Evolutionary conservation across 2,797 vertebrate species (phyloP).

Genomic region (Borostomias antarcticus): DNA sequence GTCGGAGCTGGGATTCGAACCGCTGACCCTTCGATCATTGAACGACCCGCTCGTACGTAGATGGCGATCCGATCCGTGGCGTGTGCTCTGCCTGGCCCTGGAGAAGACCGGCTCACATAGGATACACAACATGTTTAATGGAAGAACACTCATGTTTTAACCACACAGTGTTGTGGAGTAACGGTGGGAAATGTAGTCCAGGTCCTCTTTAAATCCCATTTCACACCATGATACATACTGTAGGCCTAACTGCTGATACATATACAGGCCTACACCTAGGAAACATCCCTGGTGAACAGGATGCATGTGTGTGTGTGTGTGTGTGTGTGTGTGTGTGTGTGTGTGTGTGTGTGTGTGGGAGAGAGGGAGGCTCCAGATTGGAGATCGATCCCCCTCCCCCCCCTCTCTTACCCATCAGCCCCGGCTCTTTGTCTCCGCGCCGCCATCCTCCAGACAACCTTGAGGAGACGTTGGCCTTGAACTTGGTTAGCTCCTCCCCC

Average conservation of each 20-base stretch:
- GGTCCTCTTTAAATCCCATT: no score
- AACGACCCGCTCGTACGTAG: no score
- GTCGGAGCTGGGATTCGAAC: no score
- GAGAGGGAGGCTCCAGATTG: background rate
- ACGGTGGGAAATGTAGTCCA: no score
- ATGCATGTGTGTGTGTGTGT: background rate
- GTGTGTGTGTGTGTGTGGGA: background rate
- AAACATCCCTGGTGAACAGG: background rate
- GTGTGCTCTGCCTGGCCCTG: no score
- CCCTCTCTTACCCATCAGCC: conserved; percentile 39
- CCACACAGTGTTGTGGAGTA: no score
- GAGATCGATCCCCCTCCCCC: background rate
- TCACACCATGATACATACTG: background rate
- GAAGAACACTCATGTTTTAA: no score
- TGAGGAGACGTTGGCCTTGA: conserved; percentile 68
- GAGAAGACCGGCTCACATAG: no score
- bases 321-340: background rate
- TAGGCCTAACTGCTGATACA: no score
- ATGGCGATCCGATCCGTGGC: no score
- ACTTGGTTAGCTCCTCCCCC: conserved; percentile 72
- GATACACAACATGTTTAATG: no score
- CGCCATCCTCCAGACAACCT: conserved; percentile 41
- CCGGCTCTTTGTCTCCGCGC: conserved; percentile 57
- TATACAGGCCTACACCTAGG: background rate
- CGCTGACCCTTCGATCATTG: no score